A percentile compares a stretch with the other conserved stretches of the same genome.
These are phyloP conservation scores for Epinephelus lanceolatus DNA, from an alignment of 2,113 vertebrate genomes.

Conservation along the genomic window DNA sequence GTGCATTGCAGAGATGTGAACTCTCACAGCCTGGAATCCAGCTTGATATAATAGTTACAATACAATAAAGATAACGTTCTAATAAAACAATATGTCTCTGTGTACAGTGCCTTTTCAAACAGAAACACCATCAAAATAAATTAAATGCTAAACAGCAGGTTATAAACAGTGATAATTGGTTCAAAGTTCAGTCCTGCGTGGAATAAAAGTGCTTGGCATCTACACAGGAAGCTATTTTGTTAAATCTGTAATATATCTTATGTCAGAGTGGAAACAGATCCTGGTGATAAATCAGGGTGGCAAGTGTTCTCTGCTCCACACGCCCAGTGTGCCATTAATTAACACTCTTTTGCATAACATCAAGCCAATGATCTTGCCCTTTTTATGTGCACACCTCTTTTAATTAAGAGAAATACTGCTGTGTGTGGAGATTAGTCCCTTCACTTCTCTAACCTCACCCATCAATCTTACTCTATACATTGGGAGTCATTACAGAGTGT, in stretches of 20 bases:
- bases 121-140: background rate
- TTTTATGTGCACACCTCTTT: slow-evolving; percentile 43
- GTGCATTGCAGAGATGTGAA: background rate
- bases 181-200: background rate
- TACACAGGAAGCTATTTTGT: background rate
- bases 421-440: slow-evolving; percentile 48
- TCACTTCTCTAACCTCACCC: slow-evolving; percentile 38
- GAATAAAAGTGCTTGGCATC: slow-evolving; percentile 8
- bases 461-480: slow-evolving; percentile 53
- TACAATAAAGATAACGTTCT: background rate
- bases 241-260: slow-evolving; percentile 24
- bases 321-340: slow-evolving; percentile 56
- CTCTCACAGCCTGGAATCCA: background rate
- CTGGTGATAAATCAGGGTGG: slow-evolving; percentile 41
- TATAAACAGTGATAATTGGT: background rate
- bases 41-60: background rate
- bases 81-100: background rate
- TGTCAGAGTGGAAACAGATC: slow-evolving; percentile 33
- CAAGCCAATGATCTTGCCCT: slow-evolving; percentile 38
- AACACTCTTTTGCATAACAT: slow-evolving; percentile 38
- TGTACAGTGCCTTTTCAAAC: background rate
- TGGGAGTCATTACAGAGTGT: slow-evolving; percentile 47
- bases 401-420: slow-evolving; percentile 60
- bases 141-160: background rate
- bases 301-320: slow-evolving; percentile 12